These are phyloP conservation scores for Plagiodera versicolora DNA, from an alignment of 2,888 invertebrate species.

Conservation along the genomic window DNA sequence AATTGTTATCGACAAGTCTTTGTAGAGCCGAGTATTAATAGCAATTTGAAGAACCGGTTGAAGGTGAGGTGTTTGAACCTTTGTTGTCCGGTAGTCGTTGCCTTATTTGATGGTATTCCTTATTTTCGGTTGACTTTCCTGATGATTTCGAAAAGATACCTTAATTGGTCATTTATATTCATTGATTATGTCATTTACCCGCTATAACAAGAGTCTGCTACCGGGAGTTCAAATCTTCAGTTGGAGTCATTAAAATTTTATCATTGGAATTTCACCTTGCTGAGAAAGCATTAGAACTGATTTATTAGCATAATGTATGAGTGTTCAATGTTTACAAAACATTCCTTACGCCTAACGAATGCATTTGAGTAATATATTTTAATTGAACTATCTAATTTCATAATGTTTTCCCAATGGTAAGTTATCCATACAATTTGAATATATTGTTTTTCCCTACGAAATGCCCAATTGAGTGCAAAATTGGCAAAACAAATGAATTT, in stretches of 20 bases:
- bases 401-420: no score
- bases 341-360: background rate
- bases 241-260: background rate
- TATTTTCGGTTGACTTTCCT: constrained; percentile 15
- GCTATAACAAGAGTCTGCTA: background rate
- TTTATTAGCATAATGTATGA: background rate
- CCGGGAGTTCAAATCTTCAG: background rate
- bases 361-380: background rate
- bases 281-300: background rate
- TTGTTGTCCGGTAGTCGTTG: constrained; percentile 8
- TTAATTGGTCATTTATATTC: constrained; percentile 11
- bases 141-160: constrained; percentile 6
- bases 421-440: no score
- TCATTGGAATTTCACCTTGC: background rate
- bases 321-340: background rate
- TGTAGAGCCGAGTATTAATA: constrained; percentile 24
- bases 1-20: constrained; percentile 29
- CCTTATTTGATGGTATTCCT: constrained; percentile 14
- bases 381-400: no score
- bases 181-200: constrained; percentile 4
- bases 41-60: constrained; percentile 25
- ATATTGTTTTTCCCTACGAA: no score
- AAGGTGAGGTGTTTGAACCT: constrained; percentile 25
- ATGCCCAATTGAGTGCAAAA: no score
- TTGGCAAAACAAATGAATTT: no score